Percentiles rank a stretch among this genome's conserved stretches.
Evolutionary conservation across 1,140 invertebrate species (phyloP).

Genomic region (Sarcophaga peregrina): DNA sequence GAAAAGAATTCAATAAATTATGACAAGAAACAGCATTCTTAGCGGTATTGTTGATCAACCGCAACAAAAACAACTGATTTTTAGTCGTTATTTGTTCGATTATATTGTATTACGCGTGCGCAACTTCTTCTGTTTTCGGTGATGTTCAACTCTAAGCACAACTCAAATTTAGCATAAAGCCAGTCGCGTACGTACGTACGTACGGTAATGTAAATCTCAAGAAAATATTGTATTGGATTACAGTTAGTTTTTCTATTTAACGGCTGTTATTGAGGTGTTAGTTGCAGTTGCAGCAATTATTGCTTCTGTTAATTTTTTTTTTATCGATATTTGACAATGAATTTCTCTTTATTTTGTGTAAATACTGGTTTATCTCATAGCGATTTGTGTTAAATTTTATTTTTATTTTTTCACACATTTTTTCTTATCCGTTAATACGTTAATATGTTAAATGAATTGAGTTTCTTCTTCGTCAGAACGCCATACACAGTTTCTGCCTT

Average conservation of each 20-base stretch:
- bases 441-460: too few species aligned
- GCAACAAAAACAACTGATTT: slow-evolving; percentile 10
- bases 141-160: background rate
- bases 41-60: slow-evolving; percentile 31
- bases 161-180: background rate
- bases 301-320: too few species aligned
- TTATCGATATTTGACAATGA: background rate
- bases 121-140: background rate
- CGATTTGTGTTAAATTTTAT: too few species aligned
- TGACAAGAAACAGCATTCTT: slow-evolving; percentile 25
- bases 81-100: slow-evolving; percentile 2
- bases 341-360: slow-evolving; percentile 21
- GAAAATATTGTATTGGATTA: slow-evolving; percentile 11
- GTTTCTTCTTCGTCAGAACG: background rate
- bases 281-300: too few species aligned
- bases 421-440: too few species aligned
- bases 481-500: background rate
- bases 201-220: too few species aligned
- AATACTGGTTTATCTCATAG: background rate
- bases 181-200: too few species aligned
- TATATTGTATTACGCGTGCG: slow-evolving; percentile 8
- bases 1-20: background rate
- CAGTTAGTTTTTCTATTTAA: slow-evolving; percentile 25
- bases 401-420: too few species aligned
- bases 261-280: background rate